Evolutionary conservation across 1,140 invertebrate species (phyloP).

Genomic region (Leptopilina clavipes): DNA sequence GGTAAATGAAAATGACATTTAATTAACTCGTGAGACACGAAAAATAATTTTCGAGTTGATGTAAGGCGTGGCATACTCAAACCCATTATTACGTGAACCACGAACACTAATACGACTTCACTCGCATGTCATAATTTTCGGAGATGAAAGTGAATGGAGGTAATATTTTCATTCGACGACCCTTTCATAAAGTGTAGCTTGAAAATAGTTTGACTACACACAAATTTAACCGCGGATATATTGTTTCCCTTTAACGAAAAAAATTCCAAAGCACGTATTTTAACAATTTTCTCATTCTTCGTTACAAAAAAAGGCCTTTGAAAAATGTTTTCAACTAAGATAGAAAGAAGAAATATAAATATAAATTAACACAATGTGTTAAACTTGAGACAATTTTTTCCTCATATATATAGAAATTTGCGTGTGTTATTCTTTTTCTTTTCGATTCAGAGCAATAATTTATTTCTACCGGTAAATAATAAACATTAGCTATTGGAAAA

Average conservation of each 20-base stretch:
- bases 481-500: slow-evolving; percentile 2
- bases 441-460: background rate
- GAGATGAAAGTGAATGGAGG: slow-evolving; percentile 21
- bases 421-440: no score
- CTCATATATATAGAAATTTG: no score
- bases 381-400: no score
- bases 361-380: no score
- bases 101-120: slow-evolving; percentile 19
- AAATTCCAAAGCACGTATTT: no score
- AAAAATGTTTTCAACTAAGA: no score
- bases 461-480: background rate
- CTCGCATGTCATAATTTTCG: slow-evolving; percentile 26
- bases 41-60: slow-evolving; percentile 15
- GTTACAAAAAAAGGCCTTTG: background rate
- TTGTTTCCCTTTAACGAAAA: background rate
- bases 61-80: slow-evolving; percentile 22
- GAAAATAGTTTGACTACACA: background rate
- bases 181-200: slow-evolving; percentile 2
- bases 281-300: no score
- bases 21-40: slow-evolving; percentile 17
- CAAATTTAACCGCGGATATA: background rate
- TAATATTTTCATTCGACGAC: slow-evolving; percentile 20
- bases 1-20: slow-evolving; percentile 26
- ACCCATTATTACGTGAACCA: slow-evolving; percentile 23
- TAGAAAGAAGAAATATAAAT: no score